phyloP scores from a whole-genome alignment of 2,888 invertebrate species.

The Malthinus flaveolus region DNA sequence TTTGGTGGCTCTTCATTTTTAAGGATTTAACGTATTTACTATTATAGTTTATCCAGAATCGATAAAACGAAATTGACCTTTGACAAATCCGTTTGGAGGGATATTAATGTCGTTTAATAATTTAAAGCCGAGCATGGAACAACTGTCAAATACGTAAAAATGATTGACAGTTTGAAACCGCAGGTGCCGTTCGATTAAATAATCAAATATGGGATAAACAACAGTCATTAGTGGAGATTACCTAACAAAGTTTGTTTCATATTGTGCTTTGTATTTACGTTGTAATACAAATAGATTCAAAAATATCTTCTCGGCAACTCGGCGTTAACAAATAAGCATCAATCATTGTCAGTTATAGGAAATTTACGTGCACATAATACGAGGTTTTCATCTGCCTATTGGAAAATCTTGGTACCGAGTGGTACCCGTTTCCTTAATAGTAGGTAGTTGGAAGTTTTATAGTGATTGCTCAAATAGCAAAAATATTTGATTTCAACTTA shows the following conservation, averaged over 20 bases:
- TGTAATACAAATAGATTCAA: constrained; percentile 36
- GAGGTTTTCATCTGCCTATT: constrained; percentile 34
- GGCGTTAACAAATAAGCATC: constrained; percentile 33
- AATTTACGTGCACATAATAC: constrained; percentile 38
- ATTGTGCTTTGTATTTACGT: constrained; percentile 33
- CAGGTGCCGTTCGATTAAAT: constrained; percentile 33
- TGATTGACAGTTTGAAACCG: constrained; percentile 12
- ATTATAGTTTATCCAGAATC: too few species aligned
- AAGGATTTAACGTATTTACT: too few species aligned
- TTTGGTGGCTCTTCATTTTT: too few species aligned
- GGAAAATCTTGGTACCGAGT: constrained; percentile 39
- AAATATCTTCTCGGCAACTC: constrained; percentile 33
- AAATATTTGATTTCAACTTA: too few species aligned
- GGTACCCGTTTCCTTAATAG: constrained; percentile 35
- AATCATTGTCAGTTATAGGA: constrained; percentile 38
- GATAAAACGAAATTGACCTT: neutral
- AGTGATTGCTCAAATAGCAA: too few species aligned
- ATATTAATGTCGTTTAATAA: constrained; percentile 9
- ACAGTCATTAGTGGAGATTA: constrained; percentile 37
- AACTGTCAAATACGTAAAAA: constrained; percentile 12
- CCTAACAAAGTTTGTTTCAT: constrained; percentile 28
- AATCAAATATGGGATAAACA: constrained; percentile 35
- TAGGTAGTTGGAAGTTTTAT: neutral
- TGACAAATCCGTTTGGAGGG: neutral
- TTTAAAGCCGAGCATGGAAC: neutral